Evolutionary conservation across 2,113 vertebrate species (phyloP).

Genomic region (Rattus rattus): DNA sequence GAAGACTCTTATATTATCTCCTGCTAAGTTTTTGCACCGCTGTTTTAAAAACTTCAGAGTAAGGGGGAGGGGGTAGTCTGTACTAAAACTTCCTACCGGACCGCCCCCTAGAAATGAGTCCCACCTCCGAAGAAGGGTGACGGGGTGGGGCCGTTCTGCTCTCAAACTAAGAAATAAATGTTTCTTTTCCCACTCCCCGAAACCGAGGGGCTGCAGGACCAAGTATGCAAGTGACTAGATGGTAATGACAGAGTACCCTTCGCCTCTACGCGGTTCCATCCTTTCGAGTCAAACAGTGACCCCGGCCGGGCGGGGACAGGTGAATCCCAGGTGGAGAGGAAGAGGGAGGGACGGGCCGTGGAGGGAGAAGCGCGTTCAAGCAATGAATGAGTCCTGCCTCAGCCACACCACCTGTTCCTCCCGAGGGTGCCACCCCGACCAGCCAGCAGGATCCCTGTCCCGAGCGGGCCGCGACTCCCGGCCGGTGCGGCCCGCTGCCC

Average conservation of each 20-base stretch:
- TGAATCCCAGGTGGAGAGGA: slow-evolving; percentile 50
- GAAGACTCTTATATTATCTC: slow-evolving; percentile 12
- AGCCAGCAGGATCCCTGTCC: neutral
- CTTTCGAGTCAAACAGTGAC: slow-evolving; percentile 27
- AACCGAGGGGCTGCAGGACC: neutral
- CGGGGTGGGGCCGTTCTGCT: slow-evolving; percentile 67
- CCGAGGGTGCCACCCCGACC: slow-evolving; percentile 17
- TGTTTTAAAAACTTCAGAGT: neutral
- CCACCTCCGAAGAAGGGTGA: slow-evolving; percentile 49
- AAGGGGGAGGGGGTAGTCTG: neutral
- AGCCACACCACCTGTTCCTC: slow-evolving; percentile 77
- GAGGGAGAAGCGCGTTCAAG: slow-evolving; percentile 37
- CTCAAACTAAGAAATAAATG: slow-evolving; percentile 58
- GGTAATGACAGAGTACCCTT: neutral
- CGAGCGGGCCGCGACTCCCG: neutral
- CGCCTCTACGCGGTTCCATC: neutral
- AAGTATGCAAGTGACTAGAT: neutral
- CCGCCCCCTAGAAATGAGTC: slow-evolving; percentile 39
- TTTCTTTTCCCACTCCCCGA: neutral
- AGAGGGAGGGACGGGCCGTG: slow-evolving; percentile 22
- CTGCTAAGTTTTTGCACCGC: neutral
- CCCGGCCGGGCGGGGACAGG: slow-evolving; percentile 65
- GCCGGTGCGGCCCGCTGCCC: neutral
- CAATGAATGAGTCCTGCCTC: slow-evolving; percentile 78
- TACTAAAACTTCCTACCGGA: slow-evolving; percentile 18